Evolutionary conservation across 2,888 invertebrate genomes (phyloP).

Genomic region (Drosophila fungiperda): DNA sequence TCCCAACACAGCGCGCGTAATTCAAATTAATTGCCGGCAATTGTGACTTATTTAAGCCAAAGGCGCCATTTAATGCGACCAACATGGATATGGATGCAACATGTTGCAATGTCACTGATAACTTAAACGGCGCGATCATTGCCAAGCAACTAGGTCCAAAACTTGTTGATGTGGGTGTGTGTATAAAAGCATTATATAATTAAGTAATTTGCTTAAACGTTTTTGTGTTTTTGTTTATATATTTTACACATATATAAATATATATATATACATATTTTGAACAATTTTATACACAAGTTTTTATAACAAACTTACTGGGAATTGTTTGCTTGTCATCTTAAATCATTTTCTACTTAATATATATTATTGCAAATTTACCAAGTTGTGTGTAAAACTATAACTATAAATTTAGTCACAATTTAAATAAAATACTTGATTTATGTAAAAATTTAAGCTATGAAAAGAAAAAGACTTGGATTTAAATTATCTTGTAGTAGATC

Average conservation of each 20-base stretch:
- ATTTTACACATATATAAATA: not conserved
- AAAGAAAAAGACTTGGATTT: not conserved
- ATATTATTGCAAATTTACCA: no score
- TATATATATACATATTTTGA: no score
- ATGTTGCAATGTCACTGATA: slow-evolving; percentile 20
- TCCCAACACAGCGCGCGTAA: slow-evolving; percentile 70
- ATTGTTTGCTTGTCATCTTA: no score
- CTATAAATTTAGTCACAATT: no score
- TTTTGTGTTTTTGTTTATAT: not conserved
- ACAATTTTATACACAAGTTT: no score
- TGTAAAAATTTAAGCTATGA: no score
- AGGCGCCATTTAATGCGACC: slow-evolving; percentile 74
- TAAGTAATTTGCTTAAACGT: slow-evolving; percentile 6
- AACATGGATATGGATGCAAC: slow-evolving; percentile 17
- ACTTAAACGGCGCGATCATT: slow-evolving; percentile 41
- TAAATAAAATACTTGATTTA: no score
- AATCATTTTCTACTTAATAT: no score
- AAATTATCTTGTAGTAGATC: not conserved
- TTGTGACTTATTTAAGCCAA: slow-evolving; percentile 74
- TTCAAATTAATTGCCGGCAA: slow-evolving; percentile 81
- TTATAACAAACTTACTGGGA: no score
- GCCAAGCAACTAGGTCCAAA: slow-evolving; percentile 11
- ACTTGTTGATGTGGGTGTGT: not conserved
- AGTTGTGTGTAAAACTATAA: no score
- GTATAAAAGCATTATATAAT: slow-evolving; percentile 32